Base-by-base conservation (phyloP, 2,113 vertebrate species). In the Antidorcas marsupialis region DNA sequence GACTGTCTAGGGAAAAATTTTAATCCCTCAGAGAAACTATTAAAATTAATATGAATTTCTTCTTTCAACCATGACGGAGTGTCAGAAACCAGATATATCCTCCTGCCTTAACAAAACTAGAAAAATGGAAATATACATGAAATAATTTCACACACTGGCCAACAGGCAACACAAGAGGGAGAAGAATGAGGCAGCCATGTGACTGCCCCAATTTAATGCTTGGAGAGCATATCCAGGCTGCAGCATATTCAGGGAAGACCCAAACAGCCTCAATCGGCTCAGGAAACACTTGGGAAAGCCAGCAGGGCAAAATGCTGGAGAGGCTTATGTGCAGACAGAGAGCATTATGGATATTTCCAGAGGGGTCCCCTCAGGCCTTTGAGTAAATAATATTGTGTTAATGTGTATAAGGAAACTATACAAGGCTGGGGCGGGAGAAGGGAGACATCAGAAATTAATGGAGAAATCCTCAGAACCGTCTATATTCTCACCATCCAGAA, bases 1-100 rank as follows among this genome's bases (percentile, higher is more conserved):
- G 50, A 59, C 15, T 60, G 5, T 60, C 14, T 57, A 94, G 50
- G 47, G 57, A 33, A 81, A 92, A 82, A 8, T 71, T 96, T 81
- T 47, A 95, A 91, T 16, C 47, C 36, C n/a, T 95, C 57, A 86
- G 50, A 91, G 53, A 85, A 90, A 90, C 53, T 95, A 91, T 67
- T 79, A 91, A 47, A 81, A 92, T 67, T 50, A 82, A 57, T 64
- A 57, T 84, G 55, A 50, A 50, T 91, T 83, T 92, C 57, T 92
- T 27, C 76, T 97, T 92, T 47, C 55, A 83, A 39, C 8, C 17
- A 92, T 33, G 53, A 93, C 8, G 45, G 33, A 76, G 33, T 39
- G 1, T 62, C 92, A 67, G 79, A 83, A 92, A 92, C 17, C 47
- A 83, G 27, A 67, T 53, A 25, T 78, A 86, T 36, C 36, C 23